Evolutionary conservation across 2,113 vertebrate species (phyloP).

Genomic region (Pristiophorus japonicus): DNA sequence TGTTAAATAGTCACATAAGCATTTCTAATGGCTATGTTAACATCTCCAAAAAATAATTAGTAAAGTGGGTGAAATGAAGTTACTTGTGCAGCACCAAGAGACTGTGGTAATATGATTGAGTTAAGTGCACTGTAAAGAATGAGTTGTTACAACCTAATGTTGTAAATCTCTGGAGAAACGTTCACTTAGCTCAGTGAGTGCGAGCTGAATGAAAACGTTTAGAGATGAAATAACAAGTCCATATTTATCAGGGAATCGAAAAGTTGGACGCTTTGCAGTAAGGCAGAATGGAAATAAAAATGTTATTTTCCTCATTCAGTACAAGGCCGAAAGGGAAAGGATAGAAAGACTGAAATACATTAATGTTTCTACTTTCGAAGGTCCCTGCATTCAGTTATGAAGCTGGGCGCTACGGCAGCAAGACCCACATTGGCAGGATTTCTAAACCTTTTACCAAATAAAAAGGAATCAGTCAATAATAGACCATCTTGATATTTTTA

Average conservation of each 20-base stretch:
- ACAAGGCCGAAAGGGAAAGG: not conserved
- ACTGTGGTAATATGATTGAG: not conserved
- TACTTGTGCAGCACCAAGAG: not conserved
- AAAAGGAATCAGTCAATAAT: not conserved
- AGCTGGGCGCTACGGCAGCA: not conserved
- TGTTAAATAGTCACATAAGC: not conserved
- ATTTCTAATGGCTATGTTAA: not conserved
- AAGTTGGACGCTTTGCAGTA: not conserved
- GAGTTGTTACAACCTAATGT: too few species aligned
- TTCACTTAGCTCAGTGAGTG: not conserved
- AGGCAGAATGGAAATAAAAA: not conserved
- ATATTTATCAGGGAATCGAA: not conserved
- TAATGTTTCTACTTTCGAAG: not conserved
- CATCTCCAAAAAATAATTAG: not conserved
- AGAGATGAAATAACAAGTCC: not conserved
- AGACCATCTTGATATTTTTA: not conserved
- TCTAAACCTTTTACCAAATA: not conserved
- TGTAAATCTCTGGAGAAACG: not conserved
- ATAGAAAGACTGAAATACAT: not conserved
- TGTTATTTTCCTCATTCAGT: not conserved
- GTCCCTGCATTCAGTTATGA: not conserved
- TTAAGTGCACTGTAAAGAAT: not conserved
- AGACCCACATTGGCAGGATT: not conserved
- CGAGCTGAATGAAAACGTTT: not conserved
- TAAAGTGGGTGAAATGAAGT: not conserved